A percentile compares a stretch with the other conserved stretches of the same genome.
Evolutionary conservation across 2,113 vertebrate genomes (phyloP).

Genomic region (Falco punctatus): DNA sequence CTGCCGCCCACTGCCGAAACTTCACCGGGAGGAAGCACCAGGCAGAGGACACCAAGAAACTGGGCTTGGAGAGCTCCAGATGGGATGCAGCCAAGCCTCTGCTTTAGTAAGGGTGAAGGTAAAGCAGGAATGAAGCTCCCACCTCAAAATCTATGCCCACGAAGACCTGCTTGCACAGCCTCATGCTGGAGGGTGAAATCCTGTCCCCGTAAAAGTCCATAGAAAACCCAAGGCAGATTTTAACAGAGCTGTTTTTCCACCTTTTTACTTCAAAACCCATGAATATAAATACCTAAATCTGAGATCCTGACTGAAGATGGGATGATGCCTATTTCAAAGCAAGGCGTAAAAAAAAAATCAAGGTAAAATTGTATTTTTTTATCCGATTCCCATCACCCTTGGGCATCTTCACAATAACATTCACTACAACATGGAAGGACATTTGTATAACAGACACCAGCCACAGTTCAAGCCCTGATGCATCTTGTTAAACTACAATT

Average conservation of each 20-base stretch:
- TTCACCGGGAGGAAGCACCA: background rate
- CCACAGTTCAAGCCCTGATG: background rate
- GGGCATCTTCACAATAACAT: too few species aligned
- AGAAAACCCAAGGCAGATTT: background rate
- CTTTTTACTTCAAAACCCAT: background rate
- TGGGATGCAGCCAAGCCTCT: background rate
- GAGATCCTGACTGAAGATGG: background rate
- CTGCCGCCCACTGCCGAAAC: background rate
- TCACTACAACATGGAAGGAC: rapidly evolving
- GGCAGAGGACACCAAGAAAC: background rate
- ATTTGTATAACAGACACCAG: background rate
- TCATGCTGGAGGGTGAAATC: background rate
- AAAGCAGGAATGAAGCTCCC: background rate
- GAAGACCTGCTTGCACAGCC: background rate
- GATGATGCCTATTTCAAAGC: background rate
- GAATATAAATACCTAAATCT: background rate
- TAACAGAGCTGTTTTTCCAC: background rate
- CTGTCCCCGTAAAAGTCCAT: background rate
- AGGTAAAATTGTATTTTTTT: background rate
- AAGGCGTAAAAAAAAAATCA: too few species aligned
- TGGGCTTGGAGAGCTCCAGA: background rate
- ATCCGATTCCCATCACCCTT: background rate
- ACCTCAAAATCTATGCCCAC: background rate
- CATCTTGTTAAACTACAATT: rapidly evolving
- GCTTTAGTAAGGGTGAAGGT: background rate